A percentile compares a stretch with the other conserved stretches of the same genome.
phyloP scores from a whole-genome alignment of 2,113 vertebrate species.

The Solenodon paradoxus region DNA sequence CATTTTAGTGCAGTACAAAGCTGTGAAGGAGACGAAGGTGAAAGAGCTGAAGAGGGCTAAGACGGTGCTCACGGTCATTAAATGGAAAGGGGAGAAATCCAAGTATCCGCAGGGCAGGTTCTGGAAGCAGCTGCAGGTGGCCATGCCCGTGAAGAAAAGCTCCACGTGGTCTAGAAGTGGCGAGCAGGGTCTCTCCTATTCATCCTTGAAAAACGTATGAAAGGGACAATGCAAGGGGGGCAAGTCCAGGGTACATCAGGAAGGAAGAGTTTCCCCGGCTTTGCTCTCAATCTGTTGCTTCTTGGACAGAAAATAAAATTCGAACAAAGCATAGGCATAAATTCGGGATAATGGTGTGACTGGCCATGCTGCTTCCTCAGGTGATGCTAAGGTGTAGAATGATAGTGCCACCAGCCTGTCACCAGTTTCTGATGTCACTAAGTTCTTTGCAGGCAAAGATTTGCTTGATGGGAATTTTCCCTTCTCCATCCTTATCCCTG shows the following conservation, averaged over 20 bases:
- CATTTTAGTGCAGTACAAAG: slow-evolving; percentile 94
- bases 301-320: not conserved
- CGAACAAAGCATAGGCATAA: not conserved
- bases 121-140: slow-evolving; percentile 94
- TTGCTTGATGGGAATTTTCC: not conserved
- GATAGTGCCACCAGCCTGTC: not conserved
- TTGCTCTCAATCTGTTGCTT: not conserved
- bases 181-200: slow-evolving; percentile 62
- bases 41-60: slow-evolving; percentile 91
- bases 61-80: slow-evolving; percentile 89
- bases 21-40: slow-evolving; percentile 88
- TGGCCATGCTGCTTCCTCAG: not conserved
- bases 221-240: not conserved
- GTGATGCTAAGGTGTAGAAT: not conserved
- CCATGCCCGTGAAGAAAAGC: slow-evolving; percentile 87
- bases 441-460: slow-evolving; percentile 24
- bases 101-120: slow-evolving; percentile 89
- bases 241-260: not conserved
- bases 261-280: not conserved
- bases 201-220: slow-evolving; percentile 77
- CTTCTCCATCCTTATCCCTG: not conserved
- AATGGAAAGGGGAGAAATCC: slow-evolving; percentile 96
- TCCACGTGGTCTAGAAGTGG: slow-evolving; percentile 64
- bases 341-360: not conserved
- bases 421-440: not conserved